Conservation (phyloP, 2,888 invertebrate genomes). For the Petrolisthes manimaculis region DNA sequence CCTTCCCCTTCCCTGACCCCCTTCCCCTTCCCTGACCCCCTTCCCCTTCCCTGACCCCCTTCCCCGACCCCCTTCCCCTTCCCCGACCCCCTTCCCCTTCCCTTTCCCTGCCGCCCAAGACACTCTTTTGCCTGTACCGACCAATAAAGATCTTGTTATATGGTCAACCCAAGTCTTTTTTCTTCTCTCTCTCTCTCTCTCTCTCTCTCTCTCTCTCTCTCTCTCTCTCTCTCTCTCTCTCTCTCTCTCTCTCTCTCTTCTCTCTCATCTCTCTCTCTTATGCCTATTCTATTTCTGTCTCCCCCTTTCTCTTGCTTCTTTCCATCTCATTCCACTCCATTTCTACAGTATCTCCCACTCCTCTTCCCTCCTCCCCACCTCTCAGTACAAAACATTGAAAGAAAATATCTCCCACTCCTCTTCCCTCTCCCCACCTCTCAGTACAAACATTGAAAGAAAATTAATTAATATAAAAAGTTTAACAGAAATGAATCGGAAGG, state of each 20-base stretch:
- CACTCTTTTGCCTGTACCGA: too few relatives aligned
- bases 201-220: not conserved
- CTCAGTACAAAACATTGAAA: too few relatives aligned
- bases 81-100: not conserved
- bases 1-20: not conserved
- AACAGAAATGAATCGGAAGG: too few relatives aligned
- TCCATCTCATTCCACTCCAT: not conserved
- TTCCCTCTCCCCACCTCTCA: too few relatives aligned
- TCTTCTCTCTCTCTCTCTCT: not conserved
- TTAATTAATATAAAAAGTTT: too few relatives aligned
- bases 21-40: not conserved
- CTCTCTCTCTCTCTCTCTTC: not conserved
- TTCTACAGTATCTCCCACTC: not conserved
- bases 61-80: not conserved
- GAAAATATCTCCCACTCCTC: too few relatives aligned
- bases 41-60: not conserved
- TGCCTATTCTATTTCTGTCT: not conserved
- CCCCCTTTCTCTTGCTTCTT: not conserved
- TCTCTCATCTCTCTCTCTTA: not conserved
- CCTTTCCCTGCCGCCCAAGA: too few relatives aligned
- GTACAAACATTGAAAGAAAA: too few relatives aligned
- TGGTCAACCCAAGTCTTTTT: too few relatives aligned
- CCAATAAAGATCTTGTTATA: too few relatives aligned
- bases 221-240: not conserved
- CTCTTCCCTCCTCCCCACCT: constrained; percentile 12